A percentile compares a stretch with the other conserved stretches of the same genome.
Conservation (phyloP, 2,113 vertebrate species). For the Trichechus manatus region DNA sequence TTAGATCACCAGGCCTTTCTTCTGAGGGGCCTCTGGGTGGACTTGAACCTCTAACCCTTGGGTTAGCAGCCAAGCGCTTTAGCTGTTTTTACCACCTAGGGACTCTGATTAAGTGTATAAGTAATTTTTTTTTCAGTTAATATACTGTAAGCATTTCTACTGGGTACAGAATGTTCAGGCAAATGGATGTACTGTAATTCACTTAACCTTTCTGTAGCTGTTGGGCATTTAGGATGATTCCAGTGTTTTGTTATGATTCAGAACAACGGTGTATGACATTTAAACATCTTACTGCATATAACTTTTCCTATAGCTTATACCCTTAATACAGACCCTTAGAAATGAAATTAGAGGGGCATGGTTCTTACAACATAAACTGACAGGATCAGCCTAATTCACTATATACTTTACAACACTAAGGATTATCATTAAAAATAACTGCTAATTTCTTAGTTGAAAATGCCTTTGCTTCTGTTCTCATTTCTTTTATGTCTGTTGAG, state of each 20-base stretch:
- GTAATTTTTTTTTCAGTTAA: constrained; percentile 18
- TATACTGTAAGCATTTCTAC: constrained; percentile 17
- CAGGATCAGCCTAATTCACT: background rate
- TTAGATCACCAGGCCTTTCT: background rate
- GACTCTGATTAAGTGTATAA: background rate
- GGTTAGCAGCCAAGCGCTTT: background rate
- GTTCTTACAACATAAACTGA: background rate
- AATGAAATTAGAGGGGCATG: background rate
- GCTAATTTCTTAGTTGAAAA: constrained; percentile 6
- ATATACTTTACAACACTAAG: background rate
- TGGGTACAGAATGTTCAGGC: background rate
- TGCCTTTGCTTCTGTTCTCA: background rate
- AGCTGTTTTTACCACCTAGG: background rate
- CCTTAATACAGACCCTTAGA: background rate
- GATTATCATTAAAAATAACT: constrained; percentile 23
- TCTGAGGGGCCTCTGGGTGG: background rate
- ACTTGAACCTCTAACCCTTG: background rate
- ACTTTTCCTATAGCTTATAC: background rate
- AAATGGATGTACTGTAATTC: background rate
- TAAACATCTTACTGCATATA: background rate
- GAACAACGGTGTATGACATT: background rate
- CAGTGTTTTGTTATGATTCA: background rate
- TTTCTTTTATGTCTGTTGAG: background rate
- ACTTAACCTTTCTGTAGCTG: background rate
- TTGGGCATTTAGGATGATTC: background rate